phyloP scores from a whole-genome alignment of 2,888 invertebrate genomes.

The Ceramica pisi region DNA sequence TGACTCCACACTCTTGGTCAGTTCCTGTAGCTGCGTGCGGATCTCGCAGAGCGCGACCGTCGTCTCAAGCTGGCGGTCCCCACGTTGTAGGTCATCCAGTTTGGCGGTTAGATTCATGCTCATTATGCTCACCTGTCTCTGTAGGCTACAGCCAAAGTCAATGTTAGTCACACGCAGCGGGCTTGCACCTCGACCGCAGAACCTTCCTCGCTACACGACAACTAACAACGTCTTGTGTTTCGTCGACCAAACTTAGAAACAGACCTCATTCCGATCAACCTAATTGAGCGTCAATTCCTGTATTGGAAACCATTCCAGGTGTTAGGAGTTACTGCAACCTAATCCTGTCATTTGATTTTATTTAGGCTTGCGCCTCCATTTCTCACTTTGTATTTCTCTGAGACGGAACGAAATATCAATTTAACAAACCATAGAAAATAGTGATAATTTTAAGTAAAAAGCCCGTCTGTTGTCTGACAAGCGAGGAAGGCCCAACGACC shows the following conservation, averaged over 20 bases:
- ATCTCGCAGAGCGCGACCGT: slow-evolving; percentile 98
- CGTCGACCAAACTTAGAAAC: not conserved
- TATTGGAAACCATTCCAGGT: not conserved
- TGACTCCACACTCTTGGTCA: slow-evolving; percentile 98
- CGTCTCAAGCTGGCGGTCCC: slow-evolving; percentile 97
- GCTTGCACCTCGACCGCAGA: slow-evolving; percentile 30
- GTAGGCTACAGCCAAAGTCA: slow-evolving; percentile 93
- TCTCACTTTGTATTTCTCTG: slow-evolving; percentile 22
- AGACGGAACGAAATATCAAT: slow-evolving; percentile 9
- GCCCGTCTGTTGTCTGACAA: slow-evolving; percentile 10
- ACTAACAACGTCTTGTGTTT: not conserved
- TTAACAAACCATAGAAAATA: not conserved
- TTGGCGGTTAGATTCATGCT: slow-evolving; percentile 98
- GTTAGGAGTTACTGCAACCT: not conserved
- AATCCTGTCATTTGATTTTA: not conserved
- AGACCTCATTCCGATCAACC: not conserved
- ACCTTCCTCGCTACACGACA: slow-evolving; percentile 49
- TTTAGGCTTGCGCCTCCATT: slow-evolving; percentile 3
- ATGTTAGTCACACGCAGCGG: slow-evolving; percentile 52
- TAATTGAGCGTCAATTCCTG: not conserved
- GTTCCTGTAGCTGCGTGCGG: slow-evolving; percentile 97
- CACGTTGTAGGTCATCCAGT: slow-evolving; percentile 97
- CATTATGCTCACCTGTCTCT: slow-evolving; percentile 99
- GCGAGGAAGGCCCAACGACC: slow-evolving; percentile 45
- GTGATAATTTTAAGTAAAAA: not conserved